Evolutionary conservation across 2,888 invertebrate species (phyloP).

Genomic region (Neocrepidodera transversa): DNA sequence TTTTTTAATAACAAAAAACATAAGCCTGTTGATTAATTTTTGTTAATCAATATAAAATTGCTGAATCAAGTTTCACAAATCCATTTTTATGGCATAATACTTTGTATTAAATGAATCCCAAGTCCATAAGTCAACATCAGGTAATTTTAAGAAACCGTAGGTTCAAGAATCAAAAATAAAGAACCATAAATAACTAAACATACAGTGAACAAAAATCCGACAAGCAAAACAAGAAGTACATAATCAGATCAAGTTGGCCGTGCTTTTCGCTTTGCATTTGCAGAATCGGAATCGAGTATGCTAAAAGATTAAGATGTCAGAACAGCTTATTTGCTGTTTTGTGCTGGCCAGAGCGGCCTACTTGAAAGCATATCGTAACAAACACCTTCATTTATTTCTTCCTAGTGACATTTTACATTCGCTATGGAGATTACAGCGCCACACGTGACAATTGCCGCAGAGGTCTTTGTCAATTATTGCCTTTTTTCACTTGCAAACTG

Average conservation of each 20-base stretch:
- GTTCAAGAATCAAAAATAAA: not conserved
- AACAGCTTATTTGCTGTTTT: slow-evolving; percentile 44
- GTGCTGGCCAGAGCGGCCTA: slow-evolving; percentile 38
- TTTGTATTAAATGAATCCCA: no score
- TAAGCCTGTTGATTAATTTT: no score
- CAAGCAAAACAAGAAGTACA: slow-evolving; percentile 38
- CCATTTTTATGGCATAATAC: no score
- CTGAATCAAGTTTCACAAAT: no score
- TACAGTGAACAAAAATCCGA: slow-evolving; percentile 8
- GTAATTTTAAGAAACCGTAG: not conserved
- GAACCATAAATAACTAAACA: not conserved
- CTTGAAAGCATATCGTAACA: slow-evolving; percentile 47
- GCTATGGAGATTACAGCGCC: slow-evolving; percentile 58
- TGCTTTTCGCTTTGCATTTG: slow-evolving; percentile 18
- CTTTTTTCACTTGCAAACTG: slow-evolving; percentile 43
- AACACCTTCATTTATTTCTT: slow-evolving; percentile 61
- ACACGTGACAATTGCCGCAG: slow-evolving; percentile 54
- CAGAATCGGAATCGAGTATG: slow-evolving; percentile 24
- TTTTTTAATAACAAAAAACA: no score
- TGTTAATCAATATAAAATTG: no score
- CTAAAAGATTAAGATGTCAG: slow-evolving; percentile 50
- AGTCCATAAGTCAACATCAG: not conserved
- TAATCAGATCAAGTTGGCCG: slow-evolving; percentile 40
- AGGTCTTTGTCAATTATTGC: slow-evolving; percentile 54
- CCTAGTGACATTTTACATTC: slow-evolving; percentile 61